phyloP scores from a whole-genome alignment of 2,797 vertebrate genomes.

The Coregonus ussuriensis region DNA sequence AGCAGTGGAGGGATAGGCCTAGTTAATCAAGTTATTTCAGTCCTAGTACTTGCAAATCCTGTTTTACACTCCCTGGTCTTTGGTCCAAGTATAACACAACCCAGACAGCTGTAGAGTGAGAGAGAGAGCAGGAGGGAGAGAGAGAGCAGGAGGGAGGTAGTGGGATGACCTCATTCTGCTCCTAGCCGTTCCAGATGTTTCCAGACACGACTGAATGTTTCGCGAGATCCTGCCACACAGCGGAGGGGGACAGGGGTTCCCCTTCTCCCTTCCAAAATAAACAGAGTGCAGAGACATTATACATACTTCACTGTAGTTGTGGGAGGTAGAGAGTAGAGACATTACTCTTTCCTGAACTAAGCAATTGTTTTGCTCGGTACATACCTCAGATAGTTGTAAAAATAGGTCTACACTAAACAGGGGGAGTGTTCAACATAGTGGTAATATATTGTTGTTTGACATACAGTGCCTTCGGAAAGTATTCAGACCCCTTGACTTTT shows the following conservation, averaged over 20 bases:
- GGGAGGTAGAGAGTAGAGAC: neutral
- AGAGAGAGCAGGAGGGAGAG: conserved; percentile 13
- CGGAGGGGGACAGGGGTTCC: neutral
- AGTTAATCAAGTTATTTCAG: neutral
- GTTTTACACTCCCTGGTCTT: neutral
- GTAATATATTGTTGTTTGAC: neutral
- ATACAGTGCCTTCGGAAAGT: too few relatives aligned
- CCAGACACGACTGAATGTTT: conserved; percentile 54
- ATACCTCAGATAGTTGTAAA: neutral
- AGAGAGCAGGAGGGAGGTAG: conserved; percentile 45
- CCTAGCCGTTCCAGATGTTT: conserved; percentile 55
- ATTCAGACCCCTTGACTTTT: too few relatives aligned
- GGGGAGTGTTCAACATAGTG: neutral
- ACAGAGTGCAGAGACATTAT: neutral
- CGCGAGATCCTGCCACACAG: conserved; percentile 34
- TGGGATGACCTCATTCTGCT: conserved; percentile 51
- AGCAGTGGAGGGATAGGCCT: neutral
- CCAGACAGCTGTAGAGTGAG: conserved; percentile 17
- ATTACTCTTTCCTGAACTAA: neutral
- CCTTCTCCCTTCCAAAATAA: neutral
- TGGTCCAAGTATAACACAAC: neutral
- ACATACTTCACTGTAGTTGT: neutral
- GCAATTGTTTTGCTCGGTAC: neutral
- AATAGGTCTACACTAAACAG: conserved; percentile 1
- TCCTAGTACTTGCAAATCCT: conserved; percentile 22